Base-by-base conservation (phyloP, 2,797 vertebrate species). In the Catostomus latipinnis region DNA sequence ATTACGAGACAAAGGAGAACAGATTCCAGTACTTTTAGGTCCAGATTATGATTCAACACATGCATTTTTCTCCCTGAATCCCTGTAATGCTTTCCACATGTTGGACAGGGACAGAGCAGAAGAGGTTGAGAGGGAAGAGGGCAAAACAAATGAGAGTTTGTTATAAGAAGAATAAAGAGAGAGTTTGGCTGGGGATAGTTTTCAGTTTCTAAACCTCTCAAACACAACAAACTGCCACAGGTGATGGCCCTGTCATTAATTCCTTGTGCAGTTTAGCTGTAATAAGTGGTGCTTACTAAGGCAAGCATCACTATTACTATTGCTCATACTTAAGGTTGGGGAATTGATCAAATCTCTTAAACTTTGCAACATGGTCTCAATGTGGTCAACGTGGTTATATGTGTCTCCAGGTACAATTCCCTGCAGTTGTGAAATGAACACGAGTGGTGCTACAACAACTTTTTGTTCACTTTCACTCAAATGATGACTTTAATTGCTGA, bases 61-160 rank as follows among this genome's bases (percentile, higher is more conserved):
- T 90, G 90, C 90, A 92, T 93, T 93, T 91, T 88, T 89, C 88
- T 90, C 87, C 81, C 86, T 85, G 91, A 92, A 88, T 90, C 88
- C 88, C 82, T 62, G 65, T 93, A 93, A 94, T 92, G 88, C 85
- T 90, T 94, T 93, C 91, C 92, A 94, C 89, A 92, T 94, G 92
- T 92, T 90, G 82, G 86, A 85, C 78, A 65, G 74, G 84, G 62
- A 83, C 78, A 88, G 82, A 87, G 61, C 82, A 83, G 73, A 70
- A 68, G 83, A 84, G 60, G 56, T 81, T 74, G 61, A 82, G 71
- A 74, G 74, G 76, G 71, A 83, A 82, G 77, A 85, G 74, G 81
- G 72, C 68, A 74, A 73, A 43, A 82, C 86, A 84, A 65, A 34
- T 34, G 81, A 83, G 75, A 81, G 74, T 82, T 84, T 62, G 86